Base-by-base conservation (phyloP, 2,113 vertebrate species). In the Seriola quinqueradiata region DNA sequence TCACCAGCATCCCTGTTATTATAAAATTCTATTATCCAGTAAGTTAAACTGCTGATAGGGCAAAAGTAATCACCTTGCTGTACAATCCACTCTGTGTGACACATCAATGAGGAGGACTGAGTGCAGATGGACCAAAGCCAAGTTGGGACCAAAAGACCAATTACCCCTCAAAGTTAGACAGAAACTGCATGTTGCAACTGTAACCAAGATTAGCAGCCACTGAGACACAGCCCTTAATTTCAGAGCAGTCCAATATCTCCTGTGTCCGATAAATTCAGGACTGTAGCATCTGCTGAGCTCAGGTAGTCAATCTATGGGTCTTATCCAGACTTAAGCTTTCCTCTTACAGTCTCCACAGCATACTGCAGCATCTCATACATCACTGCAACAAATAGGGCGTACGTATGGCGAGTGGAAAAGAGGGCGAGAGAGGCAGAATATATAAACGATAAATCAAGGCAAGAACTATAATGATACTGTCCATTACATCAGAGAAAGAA, bases 251-350 rank as follows among this genome's bases (percentile, higher is more conserved):
- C 80, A 67, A 72, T 66, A 76, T 85, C 58, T 82, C 75, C 36
- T 67, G 17, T 25, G 65, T 64, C 69, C 74, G 34, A 89, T 90
- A 84, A 86, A 91, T 90, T 78, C 78, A 74, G 42, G 70, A 77
- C 50, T 79, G 12, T 21, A 65, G 86, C 60, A 73, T 73, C 82
- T 77, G 81, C 88, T 61, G 83, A 85, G 75, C 84, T 79, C 57
- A 74, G 81, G 89, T 80, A 87, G 85, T 93, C 88, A 92, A 92
- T 87, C 89, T 82, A 34, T 80, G 52, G 75, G 73, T 87, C 64
- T 81, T 83, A 85, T 86, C 83, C 77, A 81, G 82, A 84, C 79
- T 81, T 81, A 77, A 60, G 54, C 69, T 85, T 70, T 76, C 59
- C 38, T 63, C 44, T 77, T 81, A 70, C 82, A 77, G 70, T 74